A percentile compares a stretch with the other conserved stretches of the same genome.
These are phyloP conservation scores for Parazoanthus swiftii DNA, from an alignment of 92 coral and sea anemone species.

Conservation along the genomic window DNA sequence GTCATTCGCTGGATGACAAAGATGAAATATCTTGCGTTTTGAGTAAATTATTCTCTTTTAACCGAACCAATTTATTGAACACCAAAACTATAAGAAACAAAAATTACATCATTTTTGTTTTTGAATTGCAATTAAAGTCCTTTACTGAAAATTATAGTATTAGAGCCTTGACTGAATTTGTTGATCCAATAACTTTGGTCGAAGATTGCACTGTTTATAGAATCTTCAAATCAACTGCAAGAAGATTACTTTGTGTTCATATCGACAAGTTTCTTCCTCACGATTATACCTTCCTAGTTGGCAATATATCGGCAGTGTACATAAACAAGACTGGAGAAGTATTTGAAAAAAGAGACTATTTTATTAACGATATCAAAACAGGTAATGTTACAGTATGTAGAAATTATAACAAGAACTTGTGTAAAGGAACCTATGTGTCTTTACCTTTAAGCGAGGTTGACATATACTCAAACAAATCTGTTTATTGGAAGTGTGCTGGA, in stretches of 20 bases:
- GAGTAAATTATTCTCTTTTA: not conserved
- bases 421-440: not conserved
- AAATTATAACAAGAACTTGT: not conserved
- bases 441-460: not conserved
- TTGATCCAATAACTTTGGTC: not conserved
- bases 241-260: not conserved
- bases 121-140: not conserved
- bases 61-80: not conserved
- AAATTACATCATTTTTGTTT: not conserved
- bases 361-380: not conserved
- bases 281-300: not conserved
- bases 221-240: conserved; percentile 14
- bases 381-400: not conserved
- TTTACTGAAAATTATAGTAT: not conserved
- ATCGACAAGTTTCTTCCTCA: not conserved
- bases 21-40: not conserved
- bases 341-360: not conserved
- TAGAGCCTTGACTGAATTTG: not conserved
- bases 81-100: not conserved
- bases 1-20: not conserved
- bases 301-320: not conserved
- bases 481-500: conserved; percentile 2
- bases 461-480: not conserved
- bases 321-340: conserved; percentile 13
- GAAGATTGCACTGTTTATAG: not conserved